Evolutionary conservation across 2,888 invertebrate species (phyloP), one percentile per base, ranked within the genome.

Genomic region (Polia nebulosa): DNA sequence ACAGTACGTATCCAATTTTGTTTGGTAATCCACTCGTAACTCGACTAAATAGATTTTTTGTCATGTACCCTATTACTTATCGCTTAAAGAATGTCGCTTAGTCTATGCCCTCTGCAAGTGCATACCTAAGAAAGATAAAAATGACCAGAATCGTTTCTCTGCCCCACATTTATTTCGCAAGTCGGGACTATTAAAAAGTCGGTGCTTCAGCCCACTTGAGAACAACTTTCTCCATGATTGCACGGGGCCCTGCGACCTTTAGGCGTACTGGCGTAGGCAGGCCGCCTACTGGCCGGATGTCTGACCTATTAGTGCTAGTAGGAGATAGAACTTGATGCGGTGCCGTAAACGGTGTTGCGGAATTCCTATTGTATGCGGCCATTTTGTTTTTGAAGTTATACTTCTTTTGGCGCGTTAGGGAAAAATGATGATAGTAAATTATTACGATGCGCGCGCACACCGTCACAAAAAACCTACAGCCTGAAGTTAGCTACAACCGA

Each of bases 171-270:
- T 20, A 22, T 69, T 60, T 70, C 76, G 76, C 57, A 71, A 76
- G 44, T 29, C 44, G 56, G 58, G 76, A 58, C 76, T 9, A 56
- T 65, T 64, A 49, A 65, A 57, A 53, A 45, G 20, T 34, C 49
- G 6, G 25, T 15, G 15, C 29, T 44, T 22, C 27, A 60, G 25
- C 73, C 78, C 71, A 74, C 81, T 22, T 36, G 34, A 39, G 63
- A 64, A 60, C 76, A 72, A 79, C 81, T 81, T 81, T 81, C 81
- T 79, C 81, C 62, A 27, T 59, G 65, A 55, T 76, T 76, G 63
- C 62, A 74, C 53, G 52, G 67, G 76, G 76, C 76, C 76, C 79
- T 73, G 68, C 62, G 55, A 76, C 69, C 71, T 71, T 67, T 55
- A 5, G 51, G 69, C 67, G 80, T 81, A 60, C 58, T 6, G 51